Evolutionary conservation across 2,797 vertebrate genomes (phyloP).

Genomic region (Picus viridis): DNA sequence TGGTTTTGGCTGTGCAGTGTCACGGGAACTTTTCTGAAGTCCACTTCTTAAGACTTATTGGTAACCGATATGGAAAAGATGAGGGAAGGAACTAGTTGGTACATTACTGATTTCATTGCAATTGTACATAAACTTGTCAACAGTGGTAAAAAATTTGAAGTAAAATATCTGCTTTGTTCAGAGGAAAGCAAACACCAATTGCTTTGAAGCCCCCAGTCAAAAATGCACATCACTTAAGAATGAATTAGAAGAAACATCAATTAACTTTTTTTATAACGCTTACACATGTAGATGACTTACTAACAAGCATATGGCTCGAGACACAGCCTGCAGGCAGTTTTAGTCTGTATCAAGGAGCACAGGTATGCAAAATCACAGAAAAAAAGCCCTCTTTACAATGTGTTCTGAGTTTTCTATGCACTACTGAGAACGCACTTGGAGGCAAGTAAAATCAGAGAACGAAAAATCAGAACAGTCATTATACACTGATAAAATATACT

Average conservation of each 20-base stretch:
- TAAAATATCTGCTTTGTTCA: constrained; percentile 1
- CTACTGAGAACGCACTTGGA: constrained; percentile 60
- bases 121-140: constrained; percentile 37
- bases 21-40: constrained; percentile 53
- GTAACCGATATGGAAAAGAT: constrained; percentile 33
- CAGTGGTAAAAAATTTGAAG: constrained; percentile 44
- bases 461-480: constrained; percentile 28
- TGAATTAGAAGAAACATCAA: constrained; percentile 43
- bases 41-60: constrained; percentile 34
- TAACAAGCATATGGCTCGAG: background rate
- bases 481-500: constrained; percentile 50
- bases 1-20: constrained; percentile 57
- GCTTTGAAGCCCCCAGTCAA: constrained; percentile 20
- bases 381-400: constrained; percentile 17
- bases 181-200: constrained; percentile 1
- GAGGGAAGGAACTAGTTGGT: constrained; percentile 18
- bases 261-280: constrained; percentile 48
- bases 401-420: constrained; percentile 33
- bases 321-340: constrained; percentile 31
- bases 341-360: constrained; percentile 36
- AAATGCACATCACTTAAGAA: constrained; percentile 49
- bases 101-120: constrained; percentile 24
- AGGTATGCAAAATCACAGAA: constrained; percentile 28
- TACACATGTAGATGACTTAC: background rate
- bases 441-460: constrained; percentile 59